phyloP scores from a whole-genome alignment of 2,888 invertebrate genomes.

The Drosophila helvetica region DNA sequence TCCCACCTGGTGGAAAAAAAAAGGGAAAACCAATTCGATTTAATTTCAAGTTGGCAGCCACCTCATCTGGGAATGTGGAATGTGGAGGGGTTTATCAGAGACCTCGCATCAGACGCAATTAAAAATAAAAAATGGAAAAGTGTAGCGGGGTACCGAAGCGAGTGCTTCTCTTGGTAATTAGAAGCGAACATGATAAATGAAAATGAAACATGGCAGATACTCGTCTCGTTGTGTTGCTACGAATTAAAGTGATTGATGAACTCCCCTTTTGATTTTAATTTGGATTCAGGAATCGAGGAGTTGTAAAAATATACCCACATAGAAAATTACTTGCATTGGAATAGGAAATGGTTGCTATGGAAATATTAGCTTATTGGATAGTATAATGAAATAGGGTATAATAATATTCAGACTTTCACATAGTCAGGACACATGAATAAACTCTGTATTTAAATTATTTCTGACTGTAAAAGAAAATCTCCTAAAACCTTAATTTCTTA shows the following conservation, averaged over 20 bases:
- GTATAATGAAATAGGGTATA: not conserved
- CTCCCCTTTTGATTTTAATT: not conserved
- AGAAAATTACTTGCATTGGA: too few species aligned
- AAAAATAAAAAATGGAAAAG: slow-evolving; percentile 38
- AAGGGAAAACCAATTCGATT: slow-evolving; percentile 66
- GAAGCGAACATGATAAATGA: slow-evolving; percentile 13
- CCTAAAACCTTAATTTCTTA: not conserved
- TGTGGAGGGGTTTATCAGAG: not conserved
- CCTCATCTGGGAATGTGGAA: slow-evolving; percentile 16
- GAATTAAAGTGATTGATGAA: not conserved
- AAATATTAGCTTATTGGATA: not conserved
- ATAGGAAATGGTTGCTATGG: not conserved
- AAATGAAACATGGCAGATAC: not conserved
- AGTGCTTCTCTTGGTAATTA: slow-evolving; percentile 7
- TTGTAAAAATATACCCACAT: too few species aligned
- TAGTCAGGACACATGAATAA: not conserved
- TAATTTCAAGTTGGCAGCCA: slow-evolving; percentile 53
- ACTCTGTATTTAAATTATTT: too few species aligned
- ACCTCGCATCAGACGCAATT: slow-evolving; percentile 28
- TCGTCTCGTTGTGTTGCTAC: not conserved
- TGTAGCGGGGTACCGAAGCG: not conserved
- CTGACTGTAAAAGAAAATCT: not conserved
- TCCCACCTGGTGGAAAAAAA: not conserved
- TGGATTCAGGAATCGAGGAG: too few species aligned
- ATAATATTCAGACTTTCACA: not conserved